Conservation (phyloP, 2,113 vertebrate species). For the Amazona vittata region DNA sequence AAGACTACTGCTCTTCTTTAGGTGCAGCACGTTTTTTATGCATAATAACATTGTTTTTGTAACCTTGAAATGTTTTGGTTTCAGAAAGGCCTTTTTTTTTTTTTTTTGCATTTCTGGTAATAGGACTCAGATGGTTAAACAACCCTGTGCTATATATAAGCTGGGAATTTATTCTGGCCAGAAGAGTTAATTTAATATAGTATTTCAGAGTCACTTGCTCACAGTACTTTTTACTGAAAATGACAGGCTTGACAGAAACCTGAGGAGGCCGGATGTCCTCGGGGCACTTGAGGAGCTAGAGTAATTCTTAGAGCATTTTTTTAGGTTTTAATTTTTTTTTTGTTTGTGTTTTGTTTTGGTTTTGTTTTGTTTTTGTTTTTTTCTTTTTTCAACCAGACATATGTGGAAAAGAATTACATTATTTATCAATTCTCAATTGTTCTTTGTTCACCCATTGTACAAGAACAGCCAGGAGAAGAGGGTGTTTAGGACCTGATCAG, state of each 20-base stretch:
- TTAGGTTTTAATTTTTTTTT: too few relatives aligned
- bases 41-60: not conserved
- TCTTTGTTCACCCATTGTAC: not conserved
- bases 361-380: not conserved
- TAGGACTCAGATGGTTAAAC: not conserved
- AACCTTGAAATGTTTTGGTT: not conserved
- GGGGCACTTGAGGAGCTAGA: not conserved
- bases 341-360: too few relatives aligned
- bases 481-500: not conserved
- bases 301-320: not conserved
- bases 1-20: not conserved
- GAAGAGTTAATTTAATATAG: not conserved
- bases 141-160: not conserved
- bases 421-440: not conserved
- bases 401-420: accelerated
- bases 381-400: not conserved
- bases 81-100: not conserved
- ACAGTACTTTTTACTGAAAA: not conserved
- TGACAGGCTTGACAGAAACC: not conserved
- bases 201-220: not conserved
- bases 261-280: not conserved
- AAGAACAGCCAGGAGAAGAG: not conserved
- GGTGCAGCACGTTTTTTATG: not conserved
- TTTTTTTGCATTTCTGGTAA: not conserved
- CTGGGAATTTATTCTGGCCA: not conserved